A percentile compares a stretch with the other conserved stretches of the same genome.
phyloP scores from a whole-genome alignment of 2,888 invertebrate genomes.

The Plebejus argus region DNA sequence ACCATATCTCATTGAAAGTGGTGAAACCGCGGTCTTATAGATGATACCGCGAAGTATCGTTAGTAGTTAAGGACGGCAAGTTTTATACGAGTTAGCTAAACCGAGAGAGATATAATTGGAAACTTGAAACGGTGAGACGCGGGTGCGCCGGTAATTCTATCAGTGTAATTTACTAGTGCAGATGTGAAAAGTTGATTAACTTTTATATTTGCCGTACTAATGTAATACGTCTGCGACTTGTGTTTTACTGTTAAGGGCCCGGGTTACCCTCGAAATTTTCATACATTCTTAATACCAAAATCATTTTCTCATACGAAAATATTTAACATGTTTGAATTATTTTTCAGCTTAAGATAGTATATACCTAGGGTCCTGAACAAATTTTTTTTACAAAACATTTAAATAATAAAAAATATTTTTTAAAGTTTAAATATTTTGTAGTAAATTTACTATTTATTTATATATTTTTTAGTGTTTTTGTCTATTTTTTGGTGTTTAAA shows the following conservation, averaged over 20 bases:
- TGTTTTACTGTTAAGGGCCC: neutral
- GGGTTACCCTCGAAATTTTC: too few species aligned
- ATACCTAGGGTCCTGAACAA: too few species aligned
- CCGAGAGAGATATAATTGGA: slow-evolving; percentile 75
- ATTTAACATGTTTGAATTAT: too few species aligned
- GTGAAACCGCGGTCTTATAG: slow-evolving; percentile 36
- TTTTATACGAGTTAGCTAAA: slow-evolving; percentile 76
- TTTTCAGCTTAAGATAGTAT: too few species aligned
- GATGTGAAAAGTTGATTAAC: slow-evolving; percentile 39
- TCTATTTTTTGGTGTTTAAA: too few species aligned
- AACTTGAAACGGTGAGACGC: slow-evolving; percentile 62
- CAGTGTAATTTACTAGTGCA: slow-evolving; percentile 43
- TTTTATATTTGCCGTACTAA: slow-evolving; percentile 31
- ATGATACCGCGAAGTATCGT: slow-evolving; percentile 46
- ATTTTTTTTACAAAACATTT: too few species aligned
- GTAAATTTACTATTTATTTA: too few species aligned
- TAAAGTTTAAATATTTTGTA: too few species aligned
- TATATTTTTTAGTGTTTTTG: too few species aligned
- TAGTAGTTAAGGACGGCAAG: slow-evolving; percentile 62
- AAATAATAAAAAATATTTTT: too few species aligned
- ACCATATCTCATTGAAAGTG: neutral
- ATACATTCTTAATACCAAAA: too few species aligned
- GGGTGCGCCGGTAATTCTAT: slow-evolving; percentile 58
- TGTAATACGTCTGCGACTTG: slow-evolving; percentile 20
- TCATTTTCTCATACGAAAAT: too few species aligned